phyloP scores from a whole-genome alignment of 2,113 vertebrate genomes.

The Pycnonotus jocosus region DNA sequence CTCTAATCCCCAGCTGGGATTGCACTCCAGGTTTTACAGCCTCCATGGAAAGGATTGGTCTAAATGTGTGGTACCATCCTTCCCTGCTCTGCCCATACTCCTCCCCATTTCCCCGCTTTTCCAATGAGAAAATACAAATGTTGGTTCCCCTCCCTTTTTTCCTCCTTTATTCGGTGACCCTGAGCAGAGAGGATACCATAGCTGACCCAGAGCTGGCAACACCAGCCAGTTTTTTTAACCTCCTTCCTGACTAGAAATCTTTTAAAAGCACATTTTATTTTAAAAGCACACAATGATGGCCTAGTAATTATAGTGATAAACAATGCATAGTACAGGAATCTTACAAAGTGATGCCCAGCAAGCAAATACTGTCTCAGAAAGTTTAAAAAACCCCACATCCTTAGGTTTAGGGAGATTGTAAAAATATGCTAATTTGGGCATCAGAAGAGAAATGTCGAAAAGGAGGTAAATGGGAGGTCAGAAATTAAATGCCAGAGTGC shows the following conservation, averaged over 20 bases:
- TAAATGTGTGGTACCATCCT: conserved; percentile 46
- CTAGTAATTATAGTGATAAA: not conserved
- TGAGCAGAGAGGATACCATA: not conserved
- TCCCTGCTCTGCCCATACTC: not conserved
- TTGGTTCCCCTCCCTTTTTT: not conserved
- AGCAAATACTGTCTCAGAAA: not conserved
- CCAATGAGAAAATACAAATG: not conserved
- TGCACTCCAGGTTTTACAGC: not conserved
- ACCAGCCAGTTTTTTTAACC: not conserved
- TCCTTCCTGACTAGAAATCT: not conserved
- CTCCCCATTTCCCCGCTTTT: not conserved
- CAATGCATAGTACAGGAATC: not conserved
- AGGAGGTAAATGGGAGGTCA: not conserved
- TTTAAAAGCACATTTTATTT: not conserved
- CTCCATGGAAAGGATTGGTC: conserved; percentile 31
- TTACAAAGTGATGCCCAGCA: not conserved
- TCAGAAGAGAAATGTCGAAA: not conserved
- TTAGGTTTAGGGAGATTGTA: not conserved
- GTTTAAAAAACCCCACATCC: not conserved
- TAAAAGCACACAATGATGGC: not conserved
- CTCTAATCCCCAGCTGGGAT: not conserved
- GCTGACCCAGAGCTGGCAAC: not conserved
- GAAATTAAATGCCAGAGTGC: not conserved
- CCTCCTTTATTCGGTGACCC: not conserved
- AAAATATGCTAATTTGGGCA: not conserved